Conservation (phyloP, 1,140 invertebrate species). For the Drosophila ercepeae region DNA sequence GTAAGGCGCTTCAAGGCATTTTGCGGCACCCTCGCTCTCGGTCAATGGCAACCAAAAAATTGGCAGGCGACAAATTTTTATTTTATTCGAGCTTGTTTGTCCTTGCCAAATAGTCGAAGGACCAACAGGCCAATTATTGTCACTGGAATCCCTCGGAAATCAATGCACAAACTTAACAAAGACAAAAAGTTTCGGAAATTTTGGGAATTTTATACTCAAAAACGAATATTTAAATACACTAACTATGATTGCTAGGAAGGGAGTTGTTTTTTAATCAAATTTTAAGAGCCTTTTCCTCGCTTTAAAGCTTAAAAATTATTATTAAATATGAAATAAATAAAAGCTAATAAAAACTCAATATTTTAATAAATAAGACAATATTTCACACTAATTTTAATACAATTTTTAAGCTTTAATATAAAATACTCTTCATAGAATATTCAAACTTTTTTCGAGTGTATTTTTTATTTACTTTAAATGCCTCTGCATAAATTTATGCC, state of each 20-base stretch:
- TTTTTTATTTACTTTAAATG: background rate
- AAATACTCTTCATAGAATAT: no score
- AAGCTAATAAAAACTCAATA: background rate
- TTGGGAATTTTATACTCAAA: no score
- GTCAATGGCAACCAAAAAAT: conserved; percentile 19
- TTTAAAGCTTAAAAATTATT: no score
- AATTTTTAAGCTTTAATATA: background rate
- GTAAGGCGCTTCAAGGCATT: conserved; percentile 71
- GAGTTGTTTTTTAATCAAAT: background rate
- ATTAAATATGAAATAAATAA: background rate
- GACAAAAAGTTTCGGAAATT: background rate
- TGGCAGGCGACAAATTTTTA: conserved; percentile 51
- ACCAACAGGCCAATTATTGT: conserved; percentile 15
- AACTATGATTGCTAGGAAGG: no score
- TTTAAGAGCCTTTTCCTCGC: no score
- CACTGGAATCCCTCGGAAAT: conserved; percentile 5
- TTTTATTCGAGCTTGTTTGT: conserved; percentile 49
- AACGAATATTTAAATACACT: no score
- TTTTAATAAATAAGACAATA: background rate
- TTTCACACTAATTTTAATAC: background rate
- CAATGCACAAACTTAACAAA: background rate
- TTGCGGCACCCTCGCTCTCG: conserved; percentile 13
- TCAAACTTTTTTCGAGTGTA: background rate
- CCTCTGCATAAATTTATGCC: conserved; percentile 56
- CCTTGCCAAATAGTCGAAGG: conserved; percentile 22